Conservation (phyloP, 2,113 vertebrate genomes). For the Plecotus auritus region DNA sequence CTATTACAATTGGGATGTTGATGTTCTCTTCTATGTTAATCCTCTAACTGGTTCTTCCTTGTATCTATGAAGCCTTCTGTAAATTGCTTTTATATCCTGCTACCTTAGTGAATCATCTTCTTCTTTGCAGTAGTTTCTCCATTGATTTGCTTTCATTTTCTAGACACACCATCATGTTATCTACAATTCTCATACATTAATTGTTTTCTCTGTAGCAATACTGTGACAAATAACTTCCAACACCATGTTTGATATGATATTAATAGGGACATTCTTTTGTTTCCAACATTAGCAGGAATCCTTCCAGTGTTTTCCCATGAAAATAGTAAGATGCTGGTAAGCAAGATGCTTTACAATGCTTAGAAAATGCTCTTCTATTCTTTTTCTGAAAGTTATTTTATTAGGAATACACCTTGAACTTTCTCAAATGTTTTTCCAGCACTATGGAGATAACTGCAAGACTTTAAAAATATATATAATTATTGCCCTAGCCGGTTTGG, state of each 20-base stretch:
- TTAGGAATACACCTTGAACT: background rate
- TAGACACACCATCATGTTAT: background rate
- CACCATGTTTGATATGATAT: background rate
- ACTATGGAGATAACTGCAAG: background rate
- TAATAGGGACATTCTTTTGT: background rate
- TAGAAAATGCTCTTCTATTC: background rate
- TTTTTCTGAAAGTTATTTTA: slow-evolving; percentile 1
- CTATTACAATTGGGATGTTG: background rate
- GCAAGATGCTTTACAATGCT: background rate
- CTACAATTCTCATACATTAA: background rate
- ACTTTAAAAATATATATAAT: background rate
- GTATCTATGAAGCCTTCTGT: background rate
- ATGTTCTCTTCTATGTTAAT: background rate
- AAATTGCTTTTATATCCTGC: background rate
- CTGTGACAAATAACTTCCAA: background rate
- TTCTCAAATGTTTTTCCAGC: background rate
- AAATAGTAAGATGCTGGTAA: background rate
- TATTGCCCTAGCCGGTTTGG: background rate
- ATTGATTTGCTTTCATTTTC: background rate
- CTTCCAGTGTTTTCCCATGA: background rate
- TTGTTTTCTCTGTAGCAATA: background rate
- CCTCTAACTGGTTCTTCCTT: background rate
- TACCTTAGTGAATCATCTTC: background rate
- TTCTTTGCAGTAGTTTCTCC: background rate
- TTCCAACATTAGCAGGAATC: background rate